Conservation (phyloP, 1,140 invertebrate species). For the Aleiodes sp. region DNA sequence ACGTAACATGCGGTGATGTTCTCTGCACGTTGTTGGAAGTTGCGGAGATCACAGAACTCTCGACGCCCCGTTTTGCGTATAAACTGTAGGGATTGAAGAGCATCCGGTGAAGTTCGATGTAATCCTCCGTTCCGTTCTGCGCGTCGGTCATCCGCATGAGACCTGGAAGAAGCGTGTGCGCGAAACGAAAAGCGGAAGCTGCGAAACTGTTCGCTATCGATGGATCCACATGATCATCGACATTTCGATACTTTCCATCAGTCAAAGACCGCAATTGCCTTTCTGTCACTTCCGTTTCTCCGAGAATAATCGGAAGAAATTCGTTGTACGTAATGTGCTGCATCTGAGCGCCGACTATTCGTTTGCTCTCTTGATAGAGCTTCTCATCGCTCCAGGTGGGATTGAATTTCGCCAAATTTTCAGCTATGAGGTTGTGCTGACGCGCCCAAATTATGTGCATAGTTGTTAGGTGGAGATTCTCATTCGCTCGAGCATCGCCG, state of each 20-base stretch:
- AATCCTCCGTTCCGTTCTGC: slow-evolving; percentile 70
- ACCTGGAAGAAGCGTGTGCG: slow-evolving; percentile 83
- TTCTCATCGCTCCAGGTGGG: slow-evolving; percentile 85
- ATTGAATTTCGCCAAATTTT: slow-evolving; percentile 73
- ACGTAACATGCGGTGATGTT: slow-evolving; percentile 64
- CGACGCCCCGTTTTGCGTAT: slow-evolving; percentile 71
- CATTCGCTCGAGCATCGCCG: slow-evolving; percentile 82
- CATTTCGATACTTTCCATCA: slow-evolving; percentile 72
- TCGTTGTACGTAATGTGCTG: slow-evolving; percentile 92
- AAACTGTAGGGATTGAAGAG: slow-evolving; percentile 84
- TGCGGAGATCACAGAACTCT: slow-evolving; percentile 71
- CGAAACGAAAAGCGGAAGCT: slow-evolving; percentile 89
- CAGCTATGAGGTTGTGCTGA: slow-evolving; percentile 85
- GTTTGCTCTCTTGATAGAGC: slow-evolving; percentile 81
- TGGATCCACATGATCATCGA: slow-evolving; percentile 71
- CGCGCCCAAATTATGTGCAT: slow-evolving; percentile 84
- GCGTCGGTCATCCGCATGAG: slow-evolving; percentile 75
- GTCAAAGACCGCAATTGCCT: slow-evolving; percentile 71
- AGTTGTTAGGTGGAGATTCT: slow-evolving; percentile 83
- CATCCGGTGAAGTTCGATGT: slow-evolving; percentile 80
- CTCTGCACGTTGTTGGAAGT: slow-evolving; percentile 74
- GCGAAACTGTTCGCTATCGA: slow-evolving; percentile 92
- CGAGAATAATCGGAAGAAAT: slow-evolving; percentile 83
- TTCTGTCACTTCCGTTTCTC: slow-evolving; percentile 66
- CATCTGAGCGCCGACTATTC: slow-evolving; percentile 83